Base-by-base conservation (phyloP, 2,797 vertebrate species). In the Microchirus variegatus region DNA sequence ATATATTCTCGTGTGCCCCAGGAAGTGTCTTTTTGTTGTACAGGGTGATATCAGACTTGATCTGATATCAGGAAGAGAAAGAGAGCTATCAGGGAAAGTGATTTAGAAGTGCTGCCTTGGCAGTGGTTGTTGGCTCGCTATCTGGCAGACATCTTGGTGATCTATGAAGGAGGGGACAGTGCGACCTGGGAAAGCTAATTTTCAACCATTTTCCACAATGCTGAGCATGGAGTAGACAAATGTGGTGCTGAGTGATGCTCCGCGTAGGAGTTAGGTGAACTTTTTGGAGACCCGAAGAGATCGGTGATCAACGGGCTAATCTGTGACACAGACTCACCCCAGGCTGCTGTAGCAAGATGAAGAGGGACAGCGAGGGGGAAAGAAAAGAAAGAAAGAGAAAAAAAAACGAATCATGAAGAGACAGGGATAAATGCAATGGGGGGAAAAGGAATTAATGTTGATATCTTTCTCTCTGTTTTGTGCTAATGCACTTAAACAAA, bases 61-160 rank as follows among this genome's bases (percentile, higher is more conserved):
- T 81, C 63, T 70, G 71, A 82, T 79, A 81, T 59, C 65, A 68
- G n/a, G 26, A n/a, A 74, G 70, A 71, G 79, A 82, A 78, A 71
- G 63, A 78, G 72, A 69, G 78, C 83, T 84, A 82, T 91, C 88
- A 86, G 61, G 54, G 67, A 87, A 87, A 89, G 89, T 88, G 88
- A 90, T 90, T 87, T 86, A 77, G 84, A 82, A 31, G 1, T 3
- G 53, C 63, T 67, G 77, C 68, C 76, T 79, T 60, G 63, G 78
- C 78, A 68, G 68, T 76, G 71, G 76, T 81, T 66, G 75, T 63
- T 69, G 69, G 60, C 73, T n/a, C 65, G 70, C 75, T 90, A 91
- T 92, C 87, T 90, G 74, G 84, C 90, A 90, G 92, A 92, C 90
- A 90, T 91, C 90, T 90, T 43, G 1, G 69, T 90, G 90, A 92